A percentile compares a stretch with the other conserved stretches of the same genome.
These are phyloP conservation scores for Lycaon pictus DNA, from an alignment of 2,113 vertebrate species.

Conservation along the genomic window DNA sequence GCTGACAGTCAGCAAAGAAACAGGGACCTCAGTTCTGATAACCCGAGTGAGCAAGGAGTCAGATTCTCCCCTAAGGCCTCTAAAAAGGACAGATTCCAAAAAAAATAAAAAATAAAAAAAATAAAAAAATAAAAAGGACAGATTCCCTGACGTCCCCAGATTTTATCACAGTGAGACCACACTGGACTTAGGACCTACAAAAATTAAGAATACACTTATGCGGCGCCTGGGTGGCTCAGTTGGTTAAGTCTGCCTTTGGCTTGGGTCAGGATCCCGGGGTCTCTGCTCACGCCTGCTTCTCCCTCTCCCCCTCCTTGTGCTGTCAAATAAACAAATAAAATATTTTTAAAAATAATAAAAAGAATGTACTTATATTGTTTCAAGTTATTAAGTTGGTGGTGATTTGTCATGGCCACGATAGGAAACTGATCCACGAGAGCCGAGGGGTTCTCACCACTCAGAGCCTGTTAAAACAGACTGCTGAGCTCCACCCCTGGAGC, in stretches of 20 bases:
- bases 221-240: no score
- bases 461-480: neutral
- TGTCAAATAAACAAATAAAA: no score
- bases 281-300: no score
- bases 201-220: neutral
- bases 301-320: no score
- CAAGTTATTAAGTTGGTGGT: neutral
- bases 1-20: neutral
- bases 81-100: neutral
- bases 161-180: neutral
- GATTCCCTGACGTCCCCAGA: neutral
- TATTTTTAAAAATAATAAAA: no score
- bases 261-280: no score
- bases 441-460: neutral
- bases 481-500: neutral
- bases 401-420: neutral
- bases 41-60: neutral
- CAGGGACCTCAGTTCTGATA: neutral
- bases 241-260: no score
- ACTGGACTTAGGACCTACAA: neutral
- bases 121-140: no score
- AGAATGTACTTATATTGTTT: neutral
- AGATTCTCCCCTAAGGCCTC: neutral
- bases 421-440: neutral
- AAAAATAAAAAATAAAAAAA: no score